Evolutionary conservation across 2,797 vertebrate species (phyloP).

Genomic region (Todus mexicanus): DNA sequence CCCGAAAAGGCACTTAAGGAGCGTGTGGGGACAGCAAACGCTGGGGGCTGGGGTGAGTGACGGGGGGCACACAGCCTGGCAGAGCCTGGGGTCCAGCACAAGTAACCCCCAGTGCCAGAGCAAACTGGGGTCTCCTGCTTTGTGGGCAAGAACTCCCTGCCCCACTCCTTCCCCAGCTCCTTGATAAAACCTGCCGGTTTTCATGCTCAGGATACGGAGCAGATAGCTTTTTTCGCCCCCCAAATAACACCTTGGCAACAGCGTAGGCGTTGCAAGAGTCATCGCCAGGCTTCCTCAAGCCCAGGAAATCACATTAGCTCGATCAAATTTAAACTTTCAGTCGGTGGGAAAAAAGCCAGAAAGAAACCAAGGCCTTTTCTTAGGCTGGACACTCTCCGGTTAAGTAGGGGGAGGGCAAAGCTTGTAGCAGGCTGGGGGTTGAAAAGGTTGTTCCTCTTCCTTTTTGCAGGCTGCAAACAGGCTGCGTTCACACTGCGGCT

Average conservation of each 20-base stretch:
- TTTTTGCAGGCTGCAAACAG: neutral
- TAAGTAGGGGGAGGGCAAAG: neutral
- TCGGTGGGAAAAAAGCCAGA: neutral
- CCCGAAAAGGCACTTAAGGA: neutral
- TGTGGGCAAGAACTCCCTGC: neutral
- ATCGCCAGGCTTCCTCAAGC: neutral
- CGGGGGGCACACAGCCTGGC: neutral
- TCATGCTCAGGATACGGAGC: rapidly evolving
- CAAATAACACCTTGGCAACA: neutral
- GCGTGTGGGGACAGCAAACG: neutral
- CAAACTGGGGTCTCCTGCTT: neutral
- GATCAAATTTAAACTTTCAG: neutral
- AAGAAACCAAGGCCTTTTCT: neutral
- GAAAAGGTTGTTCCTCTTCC: neutral
- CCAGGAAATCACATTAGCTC: neutral
- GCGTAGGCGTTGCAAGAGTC: neutral
- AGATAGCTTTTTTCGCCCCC: too few species aligned
- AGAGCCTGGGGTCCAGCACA: neutral
- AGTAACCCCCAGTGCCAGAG: too few species aligned
- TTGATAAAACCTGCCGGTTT: neutral
- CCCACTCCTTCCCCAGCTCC: neutral
- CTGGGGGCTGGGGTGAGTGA: rapidly evolving
- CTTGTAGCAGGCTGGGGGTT: neutral
- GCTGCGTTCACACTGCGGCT: neutral
- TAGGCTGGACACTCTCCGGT: neutral